Evolutionary conservation across 2,888 invertebrate species (phyloP).

Genomic region (Onthophagus sagittarius): DNA sequence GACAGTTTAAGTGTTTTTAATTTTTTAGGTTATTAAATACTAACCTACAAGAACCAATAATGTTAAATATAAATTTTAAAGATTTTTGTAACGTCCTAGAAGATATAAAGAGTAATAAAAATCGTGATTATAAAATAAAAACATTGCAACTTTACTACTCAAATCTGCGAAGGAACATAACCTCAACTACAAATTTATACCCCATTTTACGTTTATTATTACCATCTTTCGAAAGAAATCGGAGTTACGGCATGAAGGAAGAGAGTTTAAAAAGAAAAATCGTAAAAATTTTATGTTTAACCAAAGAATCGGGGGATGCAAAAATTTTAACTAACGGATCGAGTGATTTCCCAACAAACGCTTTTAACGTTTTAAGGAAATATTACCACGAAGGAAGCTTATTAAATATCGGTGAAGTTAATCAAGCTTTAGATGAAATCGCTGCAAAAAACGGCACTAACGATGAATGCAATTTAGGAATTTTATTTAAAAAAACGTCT

Average conservation of each 20-base stretch:
- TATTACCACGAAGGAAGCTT: slow-evolving; percentile 52
- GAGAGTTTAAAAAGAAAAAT: slow-evolving; percentile 67
- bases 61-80: slow-evolving; percentile 17
- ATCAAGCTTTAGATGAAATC: slow-evolving; percentile 70
- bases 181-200: slow-evolving; percentile 57
- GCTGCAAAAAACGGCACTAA: slow-evolving; percentile 57
- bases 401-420: slow-evolving; percentile 64
- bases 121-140: slow-evolving; percentile 11
- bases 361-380: slow-evolving; percentile 65
- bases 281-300: slow-evolving; percentile 71
- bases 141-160: slow-evolving; percentile 16
- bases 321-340: slow-evolving; percentile 6
- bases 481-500: slow-evolving; percentile 64
- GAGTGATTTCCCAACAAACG: slow-evolving; percentile 79
- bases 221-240: slow-evolving; percentile 73
- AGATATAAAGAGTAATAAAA: slow-evolving; percentile 10
- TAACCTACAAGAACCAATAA: not conserved
- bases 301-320: slow-evolving; percentile 33
- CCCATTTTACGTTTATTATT: slow-evolving; percentile 75
- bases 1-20: too few relatives aligned
- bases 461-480: slow-evolving; percentile 59
- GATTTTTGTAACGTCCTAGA: slow-evolving; percentile 20
- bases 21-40: too few relatives aligned
- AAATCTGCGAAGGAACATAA: slow-evolving; percentile 27
- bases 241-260: slow-evolving; percentile 83